Conservation (phyloP, 2,888 invertebrate genomes). For the Uloborus plumipes region DNA sequence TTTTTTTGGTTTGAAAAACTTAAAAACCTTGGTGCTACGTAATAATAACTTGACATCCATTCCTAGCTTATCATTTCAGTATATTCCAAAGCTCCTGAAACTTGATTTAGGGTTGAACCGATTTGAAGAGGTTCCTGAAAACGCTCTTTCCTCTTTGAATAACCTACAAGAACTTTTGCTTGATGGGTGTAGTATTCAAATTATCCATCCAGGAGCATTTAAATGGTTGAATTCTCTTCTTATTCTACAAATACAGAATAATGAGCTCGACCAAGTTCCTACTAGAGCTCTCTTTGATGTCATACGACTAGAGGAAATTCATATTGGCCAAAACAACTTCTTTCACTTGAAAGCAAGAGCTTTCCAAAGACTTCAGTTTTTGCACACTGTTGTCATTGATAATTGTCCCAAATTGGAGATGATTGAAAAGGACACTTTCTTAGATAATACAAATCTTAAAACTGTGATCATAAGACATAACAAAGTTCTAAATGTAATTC, state of each 20-base stretch:
- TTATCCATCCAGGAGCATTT: conserved; percentile 74
- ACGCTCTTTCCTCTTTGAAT: conserved; percentile 72
- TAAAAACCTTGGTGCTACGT: conserved; percentile 82
- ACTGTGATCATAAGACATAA: conserved; percentile 61
- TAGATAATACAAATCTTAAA: conserved; percentile 61
- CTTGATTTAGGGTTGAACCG: conserved; percentile 85
- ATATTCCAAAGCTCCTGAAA: conserved; percentile 82
- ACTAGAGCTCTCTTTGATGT: conserved; percentile 68
- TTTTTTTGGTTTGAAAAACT: conserved; percentile 81
- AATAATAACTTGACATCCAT: conserved; percentile 85
- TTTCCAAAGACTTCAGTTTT: conserved; percentile 51
- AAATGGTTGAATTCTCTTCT: conserved; percentile 82
- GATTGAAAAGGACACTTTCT: conserved; percentile 59
- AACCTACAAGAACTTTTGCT: conserved; percentile 82
- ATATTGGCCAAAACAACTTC: conserved; percentile 73
- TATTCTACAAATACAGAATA: conserved; percentile 74
- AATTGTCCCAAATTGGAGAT: conserved; percentile 40
- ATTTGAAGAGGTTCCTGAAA: conserved; percentile 76
- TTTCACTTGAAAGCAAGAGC: conserved; percentile 33
- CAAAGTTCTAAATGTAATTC: conserved; percentile 56
- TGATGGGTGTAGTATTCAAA: conserved; percentile 68
- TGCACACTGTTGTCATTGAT: conserved; percentile 40
- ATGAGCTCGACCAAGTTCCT: conserved; percentile 62
- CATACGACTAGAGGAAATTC: conserved; percentile 80
- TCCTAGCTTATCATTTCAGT: conserved; percentile 82